Evolutionary conservation across 2,113 vertebrate species (phyloP), one percentile per base, ranked within the genome.

Genomic region (Pterocles gutturalis): DNA sequence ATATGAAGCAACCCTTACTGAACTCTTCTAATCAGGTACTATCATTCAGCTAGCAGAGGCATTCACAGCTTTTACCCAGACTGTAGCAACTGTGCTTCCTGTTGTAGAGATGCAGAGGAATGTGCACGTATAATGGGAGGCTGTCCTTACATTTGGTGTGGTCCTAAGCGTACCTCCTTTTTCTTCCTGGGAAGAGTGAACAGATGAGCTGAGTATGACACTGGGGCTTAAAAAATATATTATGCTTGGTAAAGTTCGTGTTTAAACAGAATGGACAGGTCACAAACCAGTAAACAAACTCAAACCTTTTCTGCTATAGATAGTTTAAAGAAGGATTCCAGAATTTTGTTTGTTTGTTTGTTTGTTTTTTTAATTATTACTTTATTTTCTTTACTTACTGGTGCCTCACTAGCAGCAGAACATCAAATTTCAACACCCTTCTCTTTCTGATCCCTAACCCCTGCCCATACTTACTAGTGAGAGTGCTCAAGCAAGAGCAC

Each of bases 41-140:
- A 2, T 14, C 2, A 0, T 33, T 51, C 13, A 38, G 2, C 7
- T 16, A n/a, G 13, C 33, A 77, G 31, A 72, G 4, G 24, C 6
- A 21, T 34, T 34, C 45, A 15, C 22, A 60, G 11, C 10, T 76
- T 75, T 82, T 36, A 7, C 13, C 3, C 17, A 3, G 5, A 1
- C 17, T 79, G 5, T 20, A 55, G 8, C 36, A 69, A 17, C 17
- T 9, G 7, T 46, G 17, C 8, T 72, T 43, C 7, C 36, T 43
- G 5, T 6, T 61, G 19, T 41, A 62, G 51, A 66, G 16, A 3
- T 31, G 17, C 17, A 41, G 48, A 64, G 5, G 16, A 73, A 34
- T 16, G 13, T 24, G 11, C 2, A 13, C 38, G 3, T 45, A 6
- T 3, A 77, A 20, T 4, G 5, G 3, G 1, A 3, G 60, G 9